Conservation (phyloP, 2,888 invertebrate genomes). For the Polydrusus tereticollis region DNA sequence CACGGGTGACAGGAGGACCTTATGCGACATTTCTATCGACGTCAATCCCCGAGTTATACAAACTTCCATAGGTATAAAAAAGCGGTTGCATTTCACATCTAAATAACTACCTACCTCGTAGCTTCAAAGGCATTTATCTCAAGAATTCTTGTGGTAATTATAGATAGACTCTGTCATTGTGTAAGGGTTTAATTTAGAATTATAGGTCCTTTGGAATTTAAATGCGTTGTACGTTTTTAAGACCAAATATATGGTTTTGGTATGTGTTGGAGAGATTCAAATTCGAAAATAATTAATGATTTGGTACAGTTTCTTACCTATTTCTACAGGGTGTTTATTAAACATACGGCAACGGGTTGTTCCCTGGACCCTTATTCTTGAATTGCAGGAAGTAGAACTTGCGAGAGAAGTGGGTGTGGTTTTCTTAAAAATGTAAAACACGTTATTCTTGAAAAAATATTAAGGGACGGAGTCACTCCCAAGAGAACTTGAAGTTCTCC, state of each 20-base stretch:
- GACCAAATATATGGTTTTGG: slow-evolving; percentile 31
- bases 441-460: too few relatives aligned
- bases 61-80: slow-evolving; percentile 20
- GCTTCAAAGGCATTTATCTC: background rate
- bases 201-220: slow-evolving; percentile 32
- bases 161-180: slow-evolving; percentile 23
- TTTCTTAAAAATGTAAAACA: too few relatives aligned
- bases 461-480: too few relatives aligned
- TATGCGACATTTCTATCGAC: slow-evolving; percentile 39
- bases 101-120: background rate
- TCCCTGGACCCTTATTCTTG: too few relatives aligned
- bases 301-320: too few relatives aligned
- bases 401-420: too few relatives aligned
- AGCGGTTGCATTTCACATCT: slow-evolving; percentile 28
- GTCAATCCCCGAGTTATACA: background rate
- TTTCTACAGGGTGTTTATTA: too few relatives aligned
- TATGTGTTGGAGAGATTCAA: background rate
- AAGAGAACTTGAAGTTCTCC: too few relatives aligned
- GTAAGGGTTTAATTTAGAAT: slow-evolving; percentile 36
- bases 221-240: slow-evolving; percentile 16
- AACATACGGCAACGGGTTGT: too few relatives aligned
- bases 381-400: too few relatives aligned
- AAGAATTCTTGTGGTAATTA: slow-evolving; percentile 22
- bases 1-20: slow-evolving; percentile 21
- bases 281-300: slow-evolving; percentile 20